phyloP scores from a whole-genome alignment of 1,140 invertebrate genomes.

The Cotesia glomerata region DNA sequence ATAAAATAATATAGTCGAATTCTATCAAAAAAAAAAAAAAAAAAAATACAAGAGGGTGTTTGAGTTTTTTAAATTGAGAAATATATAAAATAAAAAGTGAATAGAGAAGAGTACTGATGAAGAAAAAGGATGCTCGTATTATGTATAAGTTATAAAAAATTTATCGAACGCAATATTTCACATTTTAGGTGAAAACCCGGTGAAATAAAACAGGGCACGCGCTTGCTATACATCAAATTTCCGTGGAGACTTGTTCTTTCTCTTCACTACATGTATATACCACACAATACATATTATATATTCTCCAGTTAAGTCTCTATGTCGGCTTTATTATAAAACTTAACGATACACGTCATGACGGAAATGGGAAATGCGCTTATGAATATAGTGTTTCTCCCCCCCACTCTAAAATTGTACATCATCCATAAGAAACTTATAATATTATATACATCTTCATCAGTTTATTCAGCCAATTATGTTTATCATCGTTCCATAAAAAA shows the following conservation, averaged over 20 bases:
- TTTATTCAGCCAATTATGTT: too few species aligned
- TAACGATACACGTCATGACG: constrained; percentile 60
- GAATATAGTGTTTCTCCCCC: constrained; percentile 45
- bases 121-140: constrained; percentile 23
- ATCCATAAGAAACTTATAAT: too few species aligned
- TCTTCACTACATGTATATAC: not conserved
- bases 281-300: not conserved
- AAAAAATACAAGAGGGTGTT: not conserved
- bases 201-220: constrained; percentile 58
- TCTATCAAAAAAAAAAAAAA: not conserved
- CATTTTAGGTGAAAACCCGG: constrained; percentile 48
- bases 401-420: not conserved
- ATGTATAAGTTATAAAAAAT: constrained; percentile 59
- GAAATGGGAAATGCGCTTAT: constrained; percentile 61
- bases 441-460: too few species aligned
- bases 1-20: not conserved
- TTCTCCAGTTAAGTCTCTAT: constrained; percentile 4
- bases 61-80: not conserved
- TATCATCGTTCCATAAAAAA: too few species aligned
- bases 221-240: constrained; percentile 60
- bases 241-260: constrained; percentile 35
- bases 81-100: not conserved
- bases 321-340: constrained; percentile 62
- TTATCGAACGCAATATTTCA: constrained; percentile 63
- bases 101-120: not conserved